phyloP scores from a whole-genome alignment of 2,797 vertebrate species.

The Neosilurus hyrtlii region DNA sequence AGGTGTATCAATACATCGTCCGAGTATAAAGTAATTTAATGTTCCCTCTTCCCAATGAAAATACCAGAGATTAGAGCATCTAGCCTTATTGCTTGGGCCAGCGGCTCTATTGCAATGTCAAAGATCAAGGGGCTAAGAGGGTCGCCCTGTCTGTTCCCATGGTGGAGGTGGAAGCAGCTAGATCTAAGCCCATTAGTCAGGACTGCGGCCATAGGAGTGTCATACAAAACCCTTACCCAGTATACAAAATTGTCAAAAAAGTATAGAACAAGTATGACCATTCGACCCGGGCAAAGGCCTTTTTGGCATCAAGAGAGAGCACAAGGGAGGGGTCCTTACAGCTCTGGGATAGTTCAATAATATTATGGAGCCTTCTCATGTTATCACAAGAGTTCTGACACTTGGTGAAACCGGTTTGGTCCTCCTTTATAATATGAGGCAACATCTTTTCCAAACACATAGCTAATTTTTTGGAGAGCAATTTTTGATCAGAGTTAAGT shows the following conservation, averaged over 20 bases:
- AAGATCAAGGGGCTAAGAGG: neutral
- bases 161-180: neutral
- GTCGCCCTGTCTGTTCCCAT: neutral
- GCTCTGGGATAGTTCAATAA: neutral
- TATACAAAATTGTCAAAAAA: neutral
- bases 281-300: too few species aligned
- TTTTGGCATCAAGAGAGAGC: neutral
- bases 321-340: neutral
- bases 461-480: neutral
- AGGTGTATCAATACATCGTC: neutral
- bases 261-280: too few species aligned
- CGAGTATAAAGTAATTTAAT: neutral
- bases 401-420: neutral
- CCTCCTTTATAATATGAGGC: neutral
- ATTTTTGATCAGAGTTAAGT: neutral
- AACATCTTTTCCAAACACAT: too few species aligned
- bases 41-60: neutral
- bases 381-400: neutral
- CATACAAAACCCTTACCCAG: neutral
- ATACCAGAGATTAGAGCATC: neutral
- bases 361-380: neutral
- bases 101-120: neutral
- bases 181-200: neutral
- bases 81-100: neutral
- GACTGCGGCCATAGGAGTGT: neutral